Conservation (phyloP, 2,797 vertebrate genomes). For the Takifugu ocellatus region DNA sequence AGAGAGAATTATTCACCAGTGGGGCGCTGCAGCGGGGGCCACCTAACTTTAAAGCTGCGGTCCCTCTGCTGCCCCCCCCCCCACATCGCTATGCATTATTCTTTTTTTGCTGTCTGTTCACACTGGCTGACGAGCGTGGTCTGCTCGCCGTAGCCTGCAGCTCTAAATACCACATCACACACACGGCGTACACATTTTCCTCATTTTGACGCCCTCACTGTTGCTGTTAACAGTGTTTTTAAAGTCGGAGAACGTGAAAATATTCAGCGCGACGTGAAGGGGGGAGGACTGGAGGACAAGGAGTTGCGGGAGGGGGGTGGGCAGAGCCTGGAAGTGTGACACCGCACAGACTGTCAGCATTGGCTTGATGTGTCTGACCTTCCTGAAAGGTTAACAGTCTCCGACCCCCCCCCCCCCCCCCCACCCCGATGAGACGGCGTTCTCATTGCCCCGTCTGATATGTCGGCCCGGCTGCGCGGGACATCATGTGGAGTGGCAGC, state of each 20-base stretch:
- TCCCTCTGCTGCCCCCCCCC: slow-evolving; percentile 2
- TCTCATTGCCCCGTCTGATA: slow-evolving; percentile 31
- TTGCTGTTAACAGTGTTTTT: slow-evolving; percentile 56
- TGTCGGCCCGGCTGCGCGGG: slow-evolving; percentile 1
- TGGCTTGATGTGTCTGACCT: slow-evolving; percentile 41
- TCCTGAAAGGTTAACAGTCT: slow-evolving; percentile 65
- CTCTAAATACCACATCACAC: slow-evolving; percentile 53
- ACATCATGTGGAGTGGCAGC: slow-evolving; percentile 45
- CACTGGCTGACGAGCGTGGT: slow-evolving; percentile 43
- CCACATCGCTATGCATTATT: slow-evolving; percentile 68
- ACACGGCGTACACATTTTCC: slow-evolving; percentile 22
- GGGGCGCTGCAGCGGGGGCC: slow-evolving; percentile 27
- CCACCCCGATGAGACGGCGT: slow-evolving; percentile 49
- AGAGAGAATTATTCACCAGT: slow-evolving; percentile 70
- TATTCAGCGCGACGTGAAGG: slow-evolving; percentile 44
- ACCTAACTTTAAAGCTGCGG: slow-evolving; percentile 56
- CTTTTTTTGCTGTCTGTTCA: slow-evolving; percentile 52
- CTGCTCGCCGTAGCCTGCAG: slow-evolving; percentile 47
- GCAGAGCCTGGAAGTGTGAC: slow-evolving; percentile 6
- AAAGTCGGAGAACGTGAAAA: slow-evolving; percentile 59
- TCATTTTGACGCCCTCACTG: slow-evolving; percentile 23
- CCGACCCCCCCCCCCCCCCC: slow-evolving; percentile 20
- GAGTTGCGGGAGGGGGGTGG: not conserved
- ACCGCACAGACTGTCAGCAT: slow-evolving; percentile 28
- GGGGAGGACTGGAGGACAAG: slow-evolving; percentile 9